A percentile compares a stretch with the other conserved stretches of the same genome.
These are phyloP conservation scores for Actinernus sp. DNA, from an alignment of 92 coral and sea anemone genomes.

Conservation along the genomic window DNA sequence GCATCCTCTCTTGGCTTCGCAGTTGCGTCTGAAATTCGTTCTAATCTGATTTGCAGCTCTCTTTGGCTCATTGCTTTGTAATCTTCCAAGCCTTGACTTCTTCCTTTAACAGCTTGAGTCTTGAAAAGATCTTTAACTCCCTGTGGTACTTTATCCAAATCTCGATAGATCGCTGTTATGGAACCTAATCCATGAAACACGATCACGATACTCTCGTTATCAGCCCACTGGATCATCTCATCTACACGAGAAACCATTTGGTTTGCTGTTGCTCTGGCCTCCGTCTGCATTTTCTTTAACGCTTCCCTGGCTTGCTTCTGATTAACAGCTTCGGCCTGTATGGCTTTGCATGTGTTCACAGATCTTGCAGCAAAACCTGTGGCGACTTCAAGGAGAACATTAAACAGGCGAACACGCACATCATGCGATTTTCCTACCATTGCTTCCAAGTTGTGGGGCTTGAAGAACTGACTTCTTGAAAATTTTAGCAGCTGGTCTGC, in stretches of 20 bases:
- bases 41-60: constrained; percentile 78
- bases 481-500: constrained; percentile 94
- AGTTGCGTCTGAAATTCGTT: constrained; percentile 72
- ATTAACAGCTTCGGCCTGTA: constrained; percentile 71
- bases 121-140: constrained; percentile 73
- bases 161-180: constrained; percentile 86
- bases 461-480: constrained; percentile 83
- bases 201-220: constrained; percentile 86
- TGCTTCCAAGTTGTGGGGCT: constrained; percentile 62
- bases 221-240: constrained; percentile 97
- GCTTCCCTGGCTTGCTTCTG: constrained; percentile 64
- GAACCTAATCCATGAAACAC: constrained; percentile 84
- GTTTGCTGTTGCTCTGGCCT: constrained; percentile 53
- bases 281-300: constrained; percentile 59
- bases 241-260: constrained; percentile 88
- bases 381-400: constrained; percentile 89
- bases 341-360: constrained; percentile 71
- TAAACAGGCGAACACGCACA: constrained; percentile 81
- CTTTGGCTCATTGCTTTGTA: constrained; percentile 71
- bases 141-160: constrained; percentile 64
- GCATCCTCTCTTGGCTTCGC: constrained; percentile 16
- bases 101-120: constrained; percentile 70
- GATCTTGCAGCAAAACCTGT: constrained; percentile 95
- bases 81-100: constrained; percentile 78
- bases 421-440: constrained; percentile 78